Conservation (phyloP, 1,140 invertebrate species). For the Ips typographus region DNA sequence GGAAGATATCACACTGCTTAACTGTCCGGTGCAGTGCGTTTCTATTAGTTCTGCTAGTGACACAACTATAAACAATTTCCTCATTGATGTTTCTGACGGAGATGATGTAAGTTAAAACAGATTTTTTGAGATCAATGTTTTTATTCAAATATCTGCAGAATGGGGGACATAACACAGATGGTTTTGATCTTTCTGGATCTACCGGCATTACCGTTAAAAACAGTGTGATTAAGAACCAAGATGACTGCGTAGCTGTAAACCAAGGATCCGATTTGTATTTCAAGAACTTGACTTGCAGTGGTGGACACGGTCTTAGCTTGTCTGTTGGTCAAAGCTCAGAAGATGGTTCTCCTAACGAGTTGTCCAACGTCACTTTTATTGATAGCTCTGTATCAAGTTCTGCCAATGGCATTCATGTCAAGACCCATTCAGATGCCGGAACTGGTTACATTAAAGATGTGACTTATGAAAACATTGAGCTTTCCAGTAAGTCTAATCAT, state of each 20-base stretch:
- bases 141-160: neutral
- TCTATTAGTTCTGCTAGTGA: constrained; percentile 15
- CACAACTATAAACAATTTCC: constrained; percentile 12
- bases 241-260: constrained; percentile 29
- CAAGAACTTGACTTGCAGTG: constrained; percentile 21
- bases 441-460: constrained; percentile 26
- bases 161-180: constrained; percentile 25
- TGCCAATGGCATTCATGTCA: constrained; percentile 35
- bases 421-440: constrained; percentile 28
- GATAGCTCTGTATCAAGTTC: constrained; percentile 21
- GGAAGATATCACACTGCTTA: constrained; percentile 14
- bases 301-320: constrained; percentile 33
- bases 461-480: constrained; percentile 32
- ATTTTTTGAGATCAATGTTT: neutral
- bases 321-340: constrained; percentile 22
- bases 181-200: constrained; percentile 10
- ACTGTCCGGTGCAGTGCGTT: constrained; percentile 22
- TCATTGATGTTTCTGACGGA: constrained; percentile 24
- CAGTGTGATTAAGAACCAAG: constrained; percentile 18
- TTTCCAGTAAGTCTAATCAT: constrained; percentile 9
- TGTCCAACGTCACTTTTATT: constrained; percentile 18
- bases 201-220: constrained; percentile 14
- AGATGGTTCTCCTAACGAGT: constrained; percentile 11
- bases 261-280: constrained; percentile 24
- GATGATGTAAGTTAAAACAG: constrained; percentile 13